A percentile compares a stretch with the other conserved stretches of the same genome.
phyloP scores from a whole-genome alignment of 1,140 invertebrate genomes.

The Asbolus verrucosus region DNA sequence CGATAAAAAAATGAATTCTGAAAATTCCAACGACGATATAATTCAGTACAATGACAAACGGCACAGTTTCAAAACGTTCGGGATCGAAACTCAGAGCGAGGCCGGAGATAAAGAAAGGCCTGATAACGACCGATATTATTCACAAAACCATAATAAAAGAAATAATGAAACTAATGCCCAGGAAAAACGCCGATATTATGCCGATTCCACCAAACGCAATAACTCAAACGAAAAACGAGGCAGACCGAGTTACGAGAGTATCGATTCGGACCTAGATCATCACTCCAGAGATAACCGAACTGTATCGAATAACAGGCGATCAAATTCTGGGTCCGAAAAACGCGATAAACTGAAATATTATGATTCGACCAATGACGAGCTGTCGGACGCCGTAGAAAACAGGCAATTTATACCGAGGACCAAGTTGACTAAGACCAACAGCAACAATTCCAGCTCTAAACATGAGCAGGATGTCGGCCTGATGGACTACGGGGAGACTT shows the following conservation, averaged over 20 bases:
- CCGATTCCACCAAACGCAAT: conserved; percentile 49
- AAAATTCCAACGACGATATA: conserved; percentile 50
- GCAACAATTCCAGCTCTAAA: conserved; percentile 49
- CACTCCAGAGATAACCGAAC: no score
- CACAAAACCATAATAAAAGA: conserved; percentile 64
- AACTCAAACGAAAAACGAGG: conserved; percentile 67
- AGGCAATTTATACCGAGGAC: conserved; percentile 77
- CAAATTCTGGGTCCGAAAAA: conserved; percentile 64
- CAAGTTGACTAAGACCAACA: conserved; percentile 72
- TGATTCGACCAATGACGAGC: conserved; percentile 72
- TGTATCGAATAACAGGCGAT: conserved; percentile 61
- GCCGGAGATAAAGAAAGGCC: conserved; percentile 64
- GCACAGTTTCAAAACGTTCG: conserved; percentile 62
- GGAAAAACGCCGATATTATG: conserved; percentile 58
- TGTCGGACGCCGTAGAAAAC: conserved; percentile 68
- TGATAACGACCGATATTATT: conserved; percentile 66
- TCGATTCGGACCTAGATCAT: conserved; percentile 63
- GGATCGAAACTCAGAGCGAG: conserved; percentile 52
- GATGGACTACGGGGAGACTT: conserved; percentile 65
- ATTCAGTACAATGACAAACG: conserved; percentile 55
- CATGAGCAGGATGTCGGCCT: conserved; percentile 63
- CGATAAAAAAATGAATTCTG: conserved; percentile 45
- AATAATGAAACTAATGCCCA: conserved; percentile 68
- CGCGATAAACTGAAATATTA: conserved; percentile 62
- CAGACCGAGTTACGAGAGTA: conserved; percentile 62